phyloP scores from a whole-genome alignment of 2,888 invertebrate genomes.

The Eupithecia subfuscata region DNA sequence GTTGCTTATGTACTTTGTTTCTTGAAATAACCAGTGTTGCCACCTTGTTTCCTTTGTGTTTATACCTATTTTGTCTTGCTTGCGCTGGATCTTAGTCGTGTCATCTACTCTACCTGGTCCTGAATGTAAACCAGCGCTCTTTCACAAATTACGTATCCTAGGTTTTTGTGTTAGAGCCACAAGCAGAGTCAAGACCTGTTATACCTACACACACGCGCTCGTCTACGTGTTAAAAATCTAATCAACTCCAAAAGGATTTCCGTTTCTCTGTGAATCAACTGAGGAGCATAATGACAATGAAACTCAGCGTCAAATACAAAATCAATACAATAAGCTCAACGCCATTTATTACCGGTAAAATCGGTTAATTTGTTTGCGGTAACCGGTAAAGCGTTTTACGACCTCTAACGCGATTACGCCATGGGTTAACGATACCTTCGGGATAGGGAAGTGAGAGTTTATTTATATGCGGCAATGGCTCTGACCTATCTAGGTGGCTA shows the following conservation, averaged over 20 bases:
- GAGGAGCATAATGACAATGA: background rate
- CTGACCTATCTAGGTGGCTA: slow-evolving; percentile 50
- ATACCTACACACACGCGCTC: no score
- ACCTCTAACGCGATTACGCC: slow-evolving; percentile 67
- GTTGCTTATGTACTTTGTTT: no score
- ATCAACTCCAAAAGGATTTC: background rate
- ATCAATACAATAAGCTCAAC: slow-evolving; percentile 58
- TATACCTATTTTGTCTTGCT: no score
- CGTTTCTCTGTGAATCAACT: background rate
- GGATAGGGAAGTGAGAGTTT: slow-evolving; percentile 62
- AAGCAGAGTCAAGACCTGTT: no score
- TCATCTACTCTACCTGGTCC: no score
- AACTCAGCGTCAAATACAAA: slow-evolving; percentile 35
- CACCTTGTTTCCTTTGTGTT: no score
- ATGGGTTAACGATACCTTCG: slow-evolving; percentile 65
- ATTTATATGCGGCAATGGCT: slow-evolving; percentile 51
- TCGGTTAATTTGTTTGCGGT: slow-evolving; percentile 73
- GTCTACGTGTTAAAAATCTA: background rate
- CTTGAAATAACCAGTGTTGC: no score
- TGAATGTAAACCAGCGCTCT: no score
- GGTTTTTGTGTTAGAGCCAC: no score
- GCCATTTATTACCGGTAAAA: slow-evolving; percentile 67
- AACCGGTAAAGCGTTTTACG: slow-evolving; percentile 70
- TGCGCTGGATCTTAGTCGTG: no score
- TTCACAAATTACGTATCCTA: no score